Percentiles rank a stretch among this genome's conserved stretches.
These are phyloP conservation scores for Diloba caeruleocephala DNA, from an alignment of 2,888 invertebrate species.

Conservation along the genomic window DNA sequence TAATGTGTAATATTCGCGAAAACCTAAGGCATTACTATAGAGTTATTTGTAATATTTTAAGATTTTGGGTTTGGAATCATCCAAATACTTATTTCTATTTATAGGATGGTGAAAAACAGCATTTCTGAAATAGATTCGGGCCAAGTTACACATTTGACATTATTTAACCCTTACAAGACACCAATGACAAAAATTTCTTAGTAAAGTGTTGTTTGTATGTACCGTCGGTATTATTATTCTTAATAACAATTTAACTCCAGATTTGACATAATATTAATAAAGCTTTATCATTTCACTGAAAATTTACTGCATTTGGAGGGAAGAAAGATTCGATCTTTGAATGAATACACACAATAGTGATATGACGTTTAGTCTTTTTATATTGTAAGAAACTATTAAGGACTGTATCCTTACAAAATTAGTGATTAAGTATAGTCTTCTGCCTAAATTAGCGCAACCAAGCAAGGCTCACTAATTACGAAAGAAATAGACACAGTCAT, in stretches of 20 bases:
- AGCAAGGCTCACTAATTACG: conserved; percentile 16
- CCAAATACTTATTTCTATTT: conserved; percentile 8
- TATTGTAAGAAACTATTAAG: neutral
- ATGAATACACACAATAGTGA: no score
- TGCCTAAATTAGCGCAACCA: neutral
- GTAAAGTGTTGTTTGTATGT: neutral
- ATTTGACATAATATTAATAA: conserved; percentile 11
- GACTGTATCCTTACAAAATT: neutral
- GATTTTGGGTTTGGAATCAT: conserved; percentile 2
- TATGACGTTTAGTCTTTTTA: no score
- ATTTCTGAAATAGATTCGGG: conserved; percentile 16
- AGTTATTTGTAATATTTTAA: conserved; percentile 40
- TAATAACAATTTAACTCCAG: conserved; percentile 13
- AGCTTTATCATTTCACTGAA: conserved; percentile 25
- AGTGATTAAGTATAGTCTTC: conserved; percentile 7
- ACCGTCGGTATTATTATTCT: neutral
- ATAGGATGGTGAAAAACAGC: conserved; percentile 1
- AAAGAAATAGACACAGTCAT: conserved; percentile 15
- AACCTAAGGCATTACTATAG: no score
- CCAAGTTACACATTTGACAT: neutral
- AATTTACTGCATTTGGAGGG: conserved; percentile 43
- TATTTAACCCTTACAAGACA: conserved; percentile 13
- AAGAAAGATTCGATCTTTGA: conserved; percentile 36
- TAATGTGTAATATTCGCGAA: no score
- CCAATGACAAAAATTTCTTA: conserved; percentile 6